Percentiles rank a stretch among this genome's conserved stretches.
These are phyloP conservation scores for Trialeurodes vaporariorum DNA, from an alignment of 1,140 invertebrate genomes.

Conservation along the genomic window DNA sequence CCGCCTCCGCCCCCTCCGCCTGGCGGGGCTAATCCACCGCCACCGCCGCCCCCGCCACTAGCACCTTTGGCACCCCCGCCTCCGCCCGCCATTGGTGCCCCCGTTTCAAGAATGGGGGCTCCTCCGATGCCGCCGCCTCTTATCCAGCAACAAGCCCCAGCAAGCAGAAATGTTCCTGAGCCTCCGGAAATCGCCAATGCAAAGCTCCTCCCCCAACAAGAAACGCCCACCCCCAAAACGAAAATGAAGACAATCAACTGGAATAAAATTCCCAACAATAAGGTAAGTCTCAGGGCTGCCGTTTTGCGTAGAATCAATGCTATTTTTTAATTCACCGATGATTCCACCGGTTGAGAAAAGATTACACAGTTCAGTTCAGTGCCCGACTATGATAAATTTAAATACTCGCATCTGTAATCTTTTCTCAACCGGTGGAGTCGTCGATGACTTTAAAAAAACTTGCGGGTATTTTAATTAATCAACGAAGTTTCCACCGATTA, in stretches of 20 bases:
- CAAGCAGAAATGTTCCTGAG: conserved; percentile 24
- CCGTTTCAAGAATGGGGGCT: conserved; percentile 31
- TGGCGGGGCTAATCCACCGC: conserved; percentile 26
- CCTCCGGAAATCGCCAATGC: conserved; percentile 27
- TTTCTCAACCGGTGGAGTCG: no score
- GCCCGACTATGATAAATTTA: no score
- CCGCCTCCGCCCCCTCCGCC: conserved; percentile 33
- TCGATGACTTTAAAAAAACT: no score
- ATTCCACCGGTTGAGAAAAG: no score
- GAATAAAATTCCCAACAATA: conserved; percentile 83
- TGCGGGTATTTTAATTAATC: no score
- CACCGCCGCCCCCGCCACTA: conserved; percentile 34
- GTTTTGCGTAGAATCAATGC: no score
- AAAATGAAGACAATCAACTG: conserved; percentile 93
- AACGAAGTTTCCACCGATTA: no score
- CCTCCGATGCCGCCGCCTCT: conserved; percentile 31
- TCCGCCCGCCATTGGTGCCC: conserved; percentile 27
- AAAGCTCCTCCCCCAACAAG: conserved; percentile 63
- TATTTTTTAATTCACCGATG: no score
- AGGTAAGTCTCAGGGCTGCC: no score
- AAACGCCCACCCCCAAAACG: conserved; percentile 74
- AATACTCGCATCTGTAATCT: no score
- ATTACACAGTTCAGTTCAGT: no score
- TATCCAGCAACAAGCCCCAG: conserved; percentile 13
- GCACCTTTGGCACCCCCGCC: conserved; percentile 32